Evolutionary conservation across 2,888 invertebrate genomes (phyloP).

Genomic region (Phaonia tiefii): DNA sequence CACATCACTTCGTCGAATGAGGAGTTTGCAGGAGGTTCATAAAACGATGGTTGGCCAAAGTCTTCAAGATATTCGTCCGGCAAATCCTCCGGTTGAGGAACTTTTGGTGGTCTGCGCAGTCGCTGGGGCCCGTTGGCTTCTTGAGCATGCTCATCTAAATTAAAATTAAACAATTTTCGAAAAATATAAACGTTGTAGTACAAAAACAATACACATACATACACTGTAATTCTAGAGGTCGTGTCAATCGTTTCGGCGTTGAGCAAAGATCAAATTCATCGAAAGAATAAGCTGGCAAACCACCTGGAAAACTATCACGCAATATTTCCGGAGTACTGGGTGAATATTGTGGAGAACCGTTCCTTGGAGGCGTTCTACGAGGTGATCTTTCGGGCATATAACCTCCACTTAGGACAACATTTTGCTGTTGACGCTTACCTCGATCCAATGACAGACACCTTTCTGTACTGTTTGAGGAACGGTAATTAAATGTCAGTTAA

Average conservation of each 20-base stretch:
- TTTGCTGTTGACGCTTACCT: neutral
- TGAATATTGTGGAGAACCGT: neutral
- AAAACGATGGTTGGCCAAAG: constrained; percentile 54
- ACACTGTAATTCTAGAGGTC: constrained; percentile 64
- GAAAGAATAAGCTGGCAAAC: constrained; percentile 55
- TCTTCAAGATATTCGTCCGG: constrained; percentile 58
- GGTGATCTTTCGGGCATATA: constrained; percentile 40
- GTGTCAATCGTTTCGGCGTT: constrained; percentile 65
- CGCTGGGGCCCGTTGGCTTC: neutral
- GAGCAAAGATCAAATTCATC: constrained; percentile 67
- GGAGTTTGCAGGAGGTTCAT: constrained; percentile 28
- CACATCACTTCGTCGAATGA: constrained; percentile 58
- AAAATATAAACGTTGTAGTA: neutral
- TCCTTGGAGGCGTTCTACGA: neutral
- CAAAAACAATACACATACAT: constrained; percentile 33
- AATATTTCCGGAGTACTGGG: constrained; percentile 35
- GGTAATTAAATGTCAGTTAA: neutral
- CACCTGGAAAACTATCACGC: constrained; percentile 37
- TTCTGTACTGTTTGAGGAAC: constrained; percentile 16
- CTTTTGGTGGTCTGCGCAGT: neutral
- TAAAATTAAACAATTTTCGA: neutral
- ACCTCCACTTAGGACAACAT: constrained; percentile 5
- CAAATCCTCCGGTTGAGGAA: constrained; percentile 31
- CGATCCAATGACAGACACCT: constrained; percentile 39
- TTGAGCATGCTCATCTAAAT: constrained; percentile 35